Base-by-base conservation (phyloP, 2,888 invertebrate genomes). In the Leptopilina drosophilae region DNA sequence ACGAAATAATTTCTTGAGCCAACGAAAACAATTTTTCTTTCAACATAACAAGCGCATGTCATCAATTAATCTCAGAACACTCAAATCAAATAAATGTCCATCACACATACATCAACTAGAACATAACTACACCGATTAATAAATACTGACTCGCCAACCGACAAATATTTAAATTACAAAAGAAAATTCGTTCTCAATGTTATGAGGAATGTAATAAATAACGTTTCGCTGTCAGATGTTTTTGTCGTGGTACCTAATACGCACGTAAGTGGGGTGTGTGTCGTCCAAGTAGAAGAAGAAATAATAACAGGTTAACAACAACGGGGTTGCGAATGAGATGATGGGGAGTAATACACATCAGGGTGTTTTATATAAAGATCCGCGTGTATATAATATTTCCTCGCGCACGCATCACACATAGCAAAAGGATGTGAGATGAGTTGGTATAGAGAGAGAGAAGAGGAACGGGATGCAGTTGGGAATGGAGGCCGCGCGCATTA, bases 401-500 rank as follows among this genome's bases (percentile, higher is more conserved):
- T 67, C 67, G 20, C 15, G 15, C 42, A 42, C 42, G 46, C 20
- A 20, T 12, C 67, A 33, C 33, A 33, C 33, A 33, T 33, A 49
- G 49, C 9, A 11, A 12, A 49, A 11, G 12, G 20, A 67, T 67
- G n/a, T 15, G 11, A 20, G 20, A 62, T 7, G 33, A n/a, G 14
- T 20, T 20, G 20, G 20, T 20, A 20, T 20, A 20, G 20, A 20
- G 20, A 33, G 33, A 33, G 33, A 33, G 33, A 33, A 73, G 73
- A 73, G 56, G 33, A 56, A 73, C 56, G 73, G 73, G 53, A 73
- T 73, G 69, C 79, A 81, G 78, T 80, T 79, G 79, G 79, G 53
- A 77, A 67, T 75, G 73, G 87, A 87, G 88, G 85, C 84, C 87
- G 87, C 91, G 91, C 87, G 87, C 91, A 92, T 92, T 91, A 92